These are phyloP conservation scores for Diphyllodes magnificus DNA, from an alignment of 2,113 vertebrate genomes.

Conservation along the genomic window DNA sequence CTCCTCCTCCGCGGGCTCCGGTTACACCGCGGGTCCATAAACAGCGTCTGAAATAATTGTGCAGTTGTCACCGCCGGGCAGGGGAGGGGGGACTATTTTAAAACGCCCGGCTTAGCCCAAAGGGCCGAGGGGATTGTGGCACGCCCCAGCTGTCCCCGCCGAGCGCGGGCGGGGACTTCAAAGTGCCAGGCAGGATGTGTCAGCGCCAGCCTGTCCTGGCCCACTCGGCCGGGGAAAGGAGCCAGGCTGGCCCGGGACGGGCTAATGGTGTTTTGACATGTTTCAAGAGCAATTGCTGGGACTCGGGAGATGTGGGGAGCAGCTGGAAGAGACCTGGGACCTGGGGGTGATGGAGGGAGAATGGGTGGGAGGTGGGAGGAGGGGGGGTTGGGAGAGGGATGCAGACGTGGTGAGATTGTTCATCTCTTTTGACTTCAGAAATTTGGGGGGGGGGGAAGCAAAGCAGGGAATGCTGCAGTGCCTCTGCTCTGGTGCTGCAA, in stretches of 20 bases:
- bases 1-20: background rate
- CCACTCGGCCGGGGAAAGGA: background rate
- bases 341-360: background rate
- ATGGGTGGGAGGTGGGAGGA: background rate
- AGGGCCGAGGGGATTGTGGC: conserved; percentile 33
- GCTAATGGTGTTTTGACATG: conserved; percentile 32
- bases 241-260: background rate
- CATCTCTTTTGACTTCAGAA: background rate
- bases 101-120: conserved; percentile 41
- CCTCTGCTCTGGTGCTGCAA: background rate
- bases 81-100: conserved; percentile 59
- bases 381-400: background rate
- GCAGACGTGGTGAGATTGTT: fast-evolving
- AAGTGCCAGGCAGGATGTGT: background rate
- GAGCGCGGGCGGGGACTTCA: conserved; percentile 15
- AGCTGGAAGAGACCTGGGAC: conserved; percentile 27
- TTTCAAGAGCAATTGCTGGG: background rate
- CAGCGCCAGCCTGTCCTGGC: background rate
- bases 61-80: conserved; percentile 63
- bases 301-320: background rate
- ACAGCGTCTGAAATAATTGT: conserved; percentile 49
- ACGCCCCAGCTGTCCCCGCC: conserved; percentile 55
- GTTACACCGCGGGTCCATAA: background rate
- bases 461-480: background rate
- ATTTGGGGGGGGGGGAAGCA: background rate